These are phyloP conservation scores for Amphimedon queenslandica DNA, from an alignment of 37 sponge, comb jelly and placozoan genomes.

Conservation along the genomic window DNA sequence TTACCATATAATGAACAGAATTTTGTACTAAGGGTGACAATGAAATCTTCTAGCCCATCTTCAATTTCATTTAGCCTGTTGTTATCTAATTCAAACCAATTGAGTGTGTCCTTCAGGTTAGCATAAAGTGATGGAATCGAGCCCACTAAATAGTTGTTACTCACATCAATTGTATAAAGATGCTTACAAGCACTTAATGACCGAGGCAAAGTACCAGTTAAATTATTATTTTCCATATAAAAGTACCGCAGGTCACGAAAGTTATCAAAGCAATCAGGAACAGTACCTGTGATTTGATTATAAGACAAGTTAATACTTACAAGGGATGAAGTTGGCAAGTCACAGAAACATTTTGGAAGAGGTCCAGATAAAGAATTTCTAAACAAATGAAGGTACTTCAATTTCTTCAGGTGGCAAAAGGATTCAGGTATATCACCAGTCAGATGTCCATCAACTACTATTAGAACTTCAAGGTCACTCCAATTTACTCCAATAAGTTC, in stretches of 20 bases:
- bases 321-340: slow-evolving; percentile 20
- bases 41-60: slow-evolving; percentile 22
- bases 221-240: slow-evolving; percentile 25
- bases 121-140: slow-evolving; percentile 49
- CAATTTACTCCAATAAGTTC: slow-evolving; percentile 48
- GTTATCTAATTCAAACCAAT: slow-evolving; percentile 14
- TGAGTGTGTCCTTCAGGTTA: slow-evolving; percentile 15
- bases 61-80: slow-evolving; percentile 24
- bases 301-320: slow-evolving; percentile 45
- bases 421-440: slow-evolving; percentile 50
- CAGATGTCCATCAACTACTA: slow-evolving; percentile 48
- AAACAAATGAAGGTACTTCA: slow-evolving; percentile 56
- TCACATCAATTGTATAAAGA: slow-evolving; percentile 45
- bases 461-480: slow-evolving; percentile 31
- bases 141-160: slow-evolving; percentile 53
- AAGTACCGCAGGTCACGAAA: slow-evolving; percentile 15
- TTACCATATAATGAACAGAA: slow-evolving; percentile 40
- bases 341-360: slow-evolving; percentile 55
- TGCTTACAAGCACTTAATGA: slow-evolving; percentile 37
- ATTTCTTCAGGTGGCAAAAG: slow-evolving; percentile 38
- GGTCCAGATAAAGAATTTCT: slow-evolving; percentile 42
- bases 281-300: slow-evolving; percentile 56
- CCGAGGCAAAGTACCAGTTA: slow-evolving; percentile 54
- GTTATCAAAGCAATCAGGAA: slow-evolving; percentile 55
- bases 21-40: slow-evolving; percentile 16